Evolutionary conservation across 2,113 vertebrate species (phyloP), one percentile per base, ranked within the genome.

Genomic region (Microtus montanus): DNA sequence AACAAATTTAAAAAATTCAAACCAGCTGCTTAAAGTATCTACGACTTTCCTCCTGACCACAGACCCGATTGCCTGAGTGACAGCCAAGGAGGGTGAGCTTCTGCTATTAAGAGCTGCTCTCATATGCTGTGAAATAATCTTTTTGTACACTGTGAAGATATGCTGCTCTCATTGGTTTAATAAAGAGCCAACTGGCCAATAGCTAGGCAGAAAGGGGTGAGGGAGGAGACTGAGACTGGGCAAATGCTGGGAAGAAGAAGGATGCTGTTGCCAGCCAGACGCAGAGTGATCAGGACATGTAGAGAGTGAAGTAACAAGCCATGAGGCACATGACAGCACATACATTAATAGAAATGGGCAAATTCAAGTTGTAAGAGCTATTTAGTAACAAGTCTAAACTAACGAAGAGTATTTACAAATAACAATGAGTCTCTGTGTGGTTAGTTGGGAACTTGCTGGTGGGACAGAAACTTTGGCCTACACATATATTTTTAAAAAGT

Each of bases 51-150:
- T n/a, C 70, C 47, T 64, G 77, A 58, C 4, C 19, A 49, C 47
- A 10, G 1, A 49, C 5, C 19, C 1, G 47, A 61, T 0, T 0
- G 33, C 41, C 28, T 26, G 26, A 74, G 74, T 7, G n/a, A 30
- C 6, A 41, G 71, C 54, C 47, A 4, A 22, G 38, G 26, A 58
- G 58, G 66, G 24, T 0, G 0, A 9, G 41, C 54, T 47, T 91
- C 47, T 44, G 70, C 15, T 47, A 63, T 0, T 7, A 30, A 90
- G 87, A 52, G 47, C 24, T 3, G 22, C 58, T 35, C 24, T 10
- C 17, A 35, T 24, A 26, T 28, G 35, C 35, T 71, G 68, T 71
- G 68, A 35, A n/a, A 71, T n/a, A 71, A 71, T 20, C 68, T 17
- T 71, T n/a, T 71, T 71, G 68, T n/a, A 71, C 12, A 71, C 35